Conservation (phyloP, 2,113 vertebrate genomes). For the Nettapus auritus region DNA sequence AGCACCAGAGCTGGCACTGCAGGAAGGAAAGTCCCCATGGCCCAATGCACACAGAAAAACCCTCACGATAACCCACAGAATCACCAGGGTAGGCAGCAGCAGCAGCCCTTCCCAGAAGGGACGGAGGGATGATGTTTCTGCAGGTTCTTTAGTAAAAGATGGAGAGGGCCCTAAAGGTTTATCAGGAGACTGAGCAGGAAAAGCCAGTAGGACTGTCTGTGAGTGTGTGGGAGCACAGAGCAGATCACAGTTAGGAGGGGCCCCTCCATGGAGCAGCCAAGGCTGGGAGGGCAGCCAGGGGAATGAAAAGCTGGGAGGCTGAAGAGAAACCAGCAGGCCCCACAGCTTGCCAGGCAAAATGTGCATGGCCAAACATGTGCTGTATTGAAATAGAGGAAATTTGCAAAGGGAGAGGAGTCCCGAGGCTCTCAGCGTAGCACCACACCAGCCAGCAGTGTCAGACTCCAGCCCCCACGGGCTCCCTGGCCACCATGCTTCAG, state of each 20-base stretch:
- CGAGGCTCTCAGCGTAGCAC: neutral
- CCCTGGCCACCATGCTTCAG: rapidly evolving
- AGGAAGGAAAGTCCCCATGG: neutral
- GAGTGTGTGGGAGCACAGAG: neutral
- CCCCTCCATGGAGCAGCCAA: neutral
- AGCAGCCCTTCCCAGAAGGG: neutral
- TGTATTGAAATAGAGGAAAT: neutral
- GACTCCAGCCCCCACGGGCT: rapidly evolving
- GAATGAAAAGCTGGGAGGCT: neutral
- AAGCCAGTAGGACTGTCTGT: neutral
- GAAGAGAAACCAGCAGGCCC: neutral
- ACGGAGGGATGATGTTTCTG: neutral
- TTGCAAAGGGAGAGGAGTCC: neutral
- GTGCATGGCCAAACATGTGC: rapidly evolving
- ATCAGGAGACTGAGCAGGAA: neutral
- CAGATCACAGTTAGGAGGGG: neutral
- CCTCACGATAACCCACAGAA: neutral
- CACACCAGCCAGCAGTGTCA: neutral
- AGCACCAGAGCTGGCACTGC: neutral
- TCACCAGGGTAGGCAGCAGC: neutral
- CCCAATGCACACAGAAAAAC: neutral
- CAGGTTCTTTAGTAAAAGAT: neutral
- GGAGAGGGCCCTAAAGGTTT: neutral
- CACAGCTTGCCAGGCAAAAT: neutral
- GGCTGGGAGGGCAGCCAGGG: neutral